Evolutionary conservation across 2,888 invertebrate genomes (phyloP).

Genomic region (Cataglyphis altisquamis): DNA sequence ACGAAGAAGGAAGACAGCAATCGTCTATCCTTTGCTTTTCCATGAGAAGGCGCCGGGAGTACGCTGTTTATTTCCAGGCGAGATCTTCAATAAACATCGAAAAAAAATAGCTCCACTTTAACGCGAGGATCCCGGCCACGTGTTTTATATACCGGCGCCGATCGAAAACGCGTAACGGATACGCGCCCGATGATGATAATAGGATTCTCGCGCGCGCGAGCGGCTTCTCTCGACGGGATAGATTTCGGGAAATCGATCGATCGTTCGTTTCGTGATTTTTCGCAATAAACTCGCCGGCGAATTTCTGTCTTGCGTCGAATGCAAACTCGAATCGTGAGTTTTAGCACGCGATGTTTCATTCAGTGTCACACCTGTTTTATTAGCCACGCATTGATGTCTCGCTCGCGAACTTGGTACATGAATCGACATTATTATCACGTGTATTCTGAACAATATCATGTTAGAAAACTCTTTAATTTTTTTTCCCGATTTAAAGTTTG

Average conservation of each 20-base stretch:
- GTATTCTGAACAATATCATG: not conserved
- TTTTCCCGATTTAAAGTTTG: not conserved
- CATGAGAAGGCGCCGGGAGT: not conserved
- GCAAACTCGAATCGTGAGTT: not conserved
- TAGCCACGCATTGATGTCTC: slow-evolving; percentile 25
- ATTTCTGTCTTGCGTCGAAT: not conserved
- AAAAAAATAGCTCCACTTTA: slow-evolving; percentile 57
- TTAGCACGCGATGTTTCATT: not conserved
- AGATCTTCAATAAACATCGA: slow-evolving; percentile 61
- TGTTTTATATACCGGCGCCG: slow-evolving; percentile 42
- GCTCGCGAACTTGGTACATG: not conserved
- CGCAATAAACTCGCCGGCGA: not conserved
- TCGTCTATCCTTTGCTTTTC: slow-evolving; percentile 9
- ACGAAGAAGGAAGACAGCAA: not conserved
- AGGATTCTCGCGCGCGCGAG: too few relatives aligned
- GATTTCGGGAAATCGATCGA: slow-evolving; percentile 13
- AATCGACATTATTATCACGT: not conserved
- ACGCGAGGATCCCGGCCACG: slow-evolving; percentile 44
- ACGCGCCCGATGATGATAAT: slow-evolving; percentile 17
- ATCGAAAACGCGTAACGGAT: slow-evolving; percentile 21
- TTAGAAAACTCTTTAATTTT: not conserved
- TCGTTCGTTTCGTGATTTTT: not conserved
- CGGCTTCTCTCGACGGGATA: not conserved
- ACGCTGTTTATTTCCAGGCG: slow-evolving; percentile 52
- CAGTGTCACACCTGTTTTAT: slow-evolving; percentile 39